Percentiles rank a stretch among this genome's conserved stretches.
These are phyloP conservation scores for Lepisosteus oculatus DNA, from an alignment of 2,113 vertebrate species.

Conservation along the genomic window DNA sequence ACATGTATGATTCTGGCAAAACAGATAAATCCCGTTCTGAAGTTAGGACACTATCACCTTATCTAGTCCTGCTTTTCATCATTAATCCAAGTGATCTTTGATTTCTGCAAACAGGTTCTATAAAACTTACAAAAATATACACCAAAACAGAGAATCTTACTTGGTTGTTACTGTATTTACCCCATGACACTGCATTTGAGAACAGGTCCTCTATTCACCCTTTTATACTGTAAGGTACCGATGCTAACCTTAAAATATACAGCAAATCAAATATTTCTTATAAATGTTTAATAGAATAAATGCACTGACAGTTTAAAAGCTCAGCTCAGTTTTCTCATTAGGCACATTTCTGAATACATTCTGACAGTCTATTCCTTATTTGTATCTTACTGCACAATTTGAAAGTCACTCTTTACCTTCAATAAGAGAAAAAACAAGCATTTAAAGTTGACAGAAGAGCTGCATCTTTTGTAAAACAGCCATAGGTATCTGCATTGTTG, in stretches of 20 bases:
- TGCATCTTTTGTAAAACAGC: neutral
- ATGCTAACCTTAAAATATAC: too few species aligned
- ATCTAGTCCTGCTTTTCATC: too few species aligned
- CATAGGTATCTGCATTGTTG: neutral
- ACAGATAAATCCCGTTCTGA: too few species aligned
- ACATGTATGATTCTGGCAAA: too few species aligned
- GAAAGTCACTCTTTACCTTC: neutral
- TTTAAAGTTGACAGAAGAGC: neutral
- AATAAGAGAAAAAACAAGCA: neutral
- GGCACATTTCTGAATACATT: neutral
- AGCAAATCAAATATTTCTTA: too few species aligned
- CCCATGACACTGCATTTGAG: neutral
- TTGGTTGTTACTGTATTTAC: neutral
- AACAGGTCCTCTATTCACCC: neutral
- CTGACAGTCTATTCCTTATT: neutral
- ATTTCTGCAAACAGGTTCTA: too few species aligned
- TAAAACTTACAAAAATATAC: too few species aligned
- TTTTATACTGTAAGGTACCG: too few species aligned
- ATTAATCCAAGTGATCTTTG: too few species aligned
- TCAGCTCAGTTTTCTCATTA: neutral
- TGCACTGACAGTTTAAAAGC: neutral
- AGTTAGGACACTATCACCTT: too few species aligned
- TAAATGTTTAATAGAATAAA: neutral
- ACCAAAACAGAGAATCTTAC: too few species aligned
- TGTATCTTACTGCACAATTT: neutral